Evolutionary conservation across 2,113 vertebrate genomes (phyloP).

Genomic region (Acrocephalus kingi): DNA sequence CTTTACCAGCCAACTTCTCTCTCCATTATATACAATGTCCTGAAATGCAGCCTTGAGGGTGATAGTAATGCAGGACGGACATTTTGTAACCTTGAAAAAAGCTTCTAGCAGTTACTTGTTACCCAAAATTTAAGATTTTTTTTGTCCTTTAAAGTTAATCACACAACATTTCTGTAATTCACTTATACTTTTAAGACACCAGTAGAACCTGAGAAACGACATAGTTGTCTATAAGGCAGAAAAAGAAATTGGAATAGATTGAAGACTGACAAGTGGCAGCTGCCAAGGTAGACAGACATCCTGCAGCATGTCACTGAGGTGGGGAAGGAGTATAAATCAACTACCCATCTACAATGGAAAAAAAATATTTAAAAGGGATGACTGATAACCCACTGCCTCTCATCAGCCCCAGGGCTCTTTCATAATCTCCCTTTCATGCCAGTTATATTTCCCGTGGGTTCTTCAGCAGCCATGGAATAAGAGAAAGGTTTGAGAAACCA

Average conservation of each 20-base stretch:
- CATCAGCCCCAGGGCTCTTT: background rate
- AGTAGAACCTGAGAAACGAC: background rate
- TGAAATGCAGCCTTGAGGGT: background rate
- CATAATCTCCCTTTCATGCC: background rate
- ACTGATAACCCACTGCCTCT: background rate
- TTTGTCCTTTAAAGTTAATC: background rate
- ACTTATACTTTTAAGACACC: background rate
- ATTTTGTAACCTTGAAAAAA: background rate
- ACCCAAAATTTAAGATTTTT: background rate
- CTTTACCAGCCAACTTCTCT: background rate
- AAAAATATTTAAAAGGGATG: background rate
- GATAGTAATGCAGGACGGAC: background rate
- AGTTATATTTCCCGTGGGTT: background rate
- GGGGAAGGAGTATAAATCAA: background rate
- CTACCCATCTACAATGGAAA: background rate
- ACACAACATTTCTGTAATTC: background rate
- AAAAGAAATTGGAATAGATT: background rate
- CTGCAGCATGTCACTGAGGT: background rate
- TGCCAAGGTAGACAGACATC: background rate
- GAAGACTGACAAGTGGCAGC: background rate
- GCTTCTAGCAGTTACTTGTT: background rate
- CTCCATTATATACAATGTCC: background rate
- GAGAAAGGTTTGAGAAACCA: background rate
- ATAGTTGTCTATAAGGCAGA: background rate
- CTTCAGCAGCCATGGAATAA: background rate